Percentiles rank a stretch among this genome's conserved stretches.
phyloP scores from a whole-genome alignment of 2,888 invertebrate genomes.

The Leptinotarsa haldemani region DNA sequence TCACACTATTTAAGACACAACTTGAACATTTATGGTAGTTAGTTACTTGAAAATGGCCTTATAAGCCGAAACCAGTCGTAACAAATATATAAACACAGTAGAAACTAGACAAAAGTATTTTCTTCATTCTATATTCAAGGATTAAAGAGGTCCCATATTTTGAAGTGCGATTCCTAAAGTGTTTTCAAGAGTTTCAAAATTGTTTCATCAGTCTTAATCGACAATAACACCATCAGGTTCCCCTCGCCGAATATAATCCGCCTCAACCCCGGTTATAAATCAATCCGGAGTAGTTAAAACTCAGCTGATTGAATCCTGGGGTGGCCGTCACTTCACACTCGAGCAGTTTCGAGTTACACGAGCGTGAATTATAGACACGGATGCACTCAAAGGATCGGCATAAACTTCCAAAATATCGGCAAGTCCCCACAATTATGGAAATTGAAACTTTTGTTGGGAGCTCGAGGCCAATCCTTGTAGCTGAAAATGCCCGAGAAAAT shows the following conservation, averaged over 20 bases:
- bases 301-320: constrained; percentile 54
- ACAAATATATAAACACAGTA: too few species aligned
- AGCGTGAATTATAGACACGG: constrained; percentile 41
- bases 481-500: neutral
- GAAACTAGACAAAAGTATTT: too few species aligned
- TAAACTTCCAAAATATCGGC: constrained; percentile 31
- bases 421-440: constrained; percentile 41
- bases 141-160: too few species aligned
- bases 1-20: too few species aligned
- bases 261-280: constrained; percentile 50
- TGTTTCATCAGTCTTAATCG: too few species aligned
- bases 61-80: too few species aligned
- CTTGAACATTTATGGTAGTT: too few species aligned
- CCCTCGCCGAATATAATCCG: neutral
- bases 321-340: constrained; percentile 37
- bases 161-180: too few species aligned
- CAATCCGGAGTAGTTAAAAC: constrained; percentile 55
- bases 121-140: too few species aligned
- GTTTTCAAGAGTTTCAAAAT: too few species aligned
- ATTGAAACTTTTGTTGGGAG: constrained; percentile 31
- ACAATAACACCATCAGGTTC: neutral
- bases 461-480: neutral
- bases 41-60: too few species aligned
- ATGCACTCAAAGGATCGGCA: constrained; percentile 33
- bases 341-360: constrained; percentile 38